Evolutionary conservation across 2,113 vertebrate species (phyloP).

Genomic region (Microtus richardsoni): DNA sequence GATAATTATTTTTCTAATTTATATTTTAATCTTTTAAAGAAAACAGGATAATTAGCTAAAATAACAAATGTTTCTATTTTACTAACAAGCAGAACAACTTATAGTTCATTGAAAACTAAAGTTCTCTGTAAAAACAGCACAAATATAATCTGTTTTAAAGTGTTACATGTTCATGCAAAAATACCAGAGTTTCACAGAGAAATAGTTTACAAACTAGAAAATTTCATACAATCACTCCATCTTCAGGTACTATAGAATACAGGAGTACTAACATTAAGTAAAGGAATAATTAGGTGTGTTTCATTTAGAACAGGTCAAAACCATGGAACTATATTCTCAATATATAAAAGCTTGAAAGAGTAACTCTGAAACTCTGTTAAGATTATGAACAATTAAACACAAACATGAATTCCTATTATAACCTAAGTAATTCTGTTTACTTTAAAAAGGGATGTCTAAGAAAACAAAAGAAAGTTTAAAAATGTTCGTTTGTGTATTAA

Average conservation of each 20-base stretch:
- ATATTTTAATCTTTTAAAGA: constrained; percentile 35
- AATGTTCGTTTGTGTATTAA: constrained; percentile 18
- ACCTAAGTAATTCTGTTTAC: constrained; percentile 32
- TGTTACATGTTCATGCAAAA: constrained; percentile 45
- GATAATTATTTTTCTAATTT: constrained; percentile 39
- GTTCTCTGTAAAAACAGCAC: constrained; percentile 42
- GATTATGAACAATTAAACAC: constrained; percentile 47
- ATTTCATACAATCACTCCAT: constrained; percentile 38
- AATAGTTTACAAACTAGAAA: constrained; percentile 54
- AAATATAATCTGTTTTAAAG: constrained; percentile 40
- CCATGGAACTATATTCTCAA: constrained; percentile 32
- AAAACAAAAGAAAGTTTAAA: constrained; percentile 58
- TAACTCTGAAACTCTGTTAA: neutral
- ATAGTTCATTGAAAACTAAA: constrained; percentile 2
- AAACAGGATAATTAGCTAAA: constrained; percentile 24
- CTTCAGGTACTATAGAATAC: constrained; percentile 35
- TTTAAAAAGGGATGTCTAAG: neutral
- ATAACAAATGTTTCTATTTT: constrained; percentile 39
- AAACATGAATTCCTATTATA: constrained; percentile 31
- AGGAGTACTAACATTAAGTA: constrained; percentile 46
- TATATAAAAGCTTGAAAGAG: constrained; percentile 48
- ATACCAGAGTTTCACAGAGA: neutral
- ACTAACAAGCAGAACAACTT: constrained; percentile 41
- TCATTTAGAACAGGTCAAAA: constrained; percentile 55
- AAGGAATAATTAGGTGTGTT: neutral